Base-by-base conservation (phyloP, 2,888 invertebrate genomes). In the Patella ulyssiponensis region DNA sequence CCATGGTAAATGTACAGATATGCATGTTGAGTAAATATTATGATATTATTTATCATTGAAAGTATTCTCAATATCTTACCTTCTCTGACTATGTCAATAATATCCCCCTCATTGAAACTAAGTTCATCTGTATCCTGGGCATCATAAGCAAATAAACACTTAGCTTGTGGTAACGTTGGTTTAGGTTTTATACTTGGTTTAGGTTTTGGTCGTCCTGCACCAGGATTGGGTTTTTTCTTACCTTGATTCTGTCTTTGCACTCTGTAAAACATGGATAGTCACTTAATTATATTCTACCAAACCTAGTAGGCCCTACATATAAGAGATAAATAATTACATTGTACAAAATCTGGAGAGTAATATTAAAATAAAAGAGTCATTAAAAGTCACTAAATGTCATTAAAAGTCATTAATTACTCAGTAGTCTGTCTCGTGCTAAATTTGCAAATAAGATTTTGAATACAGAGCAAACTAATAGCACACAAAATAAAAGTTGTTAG, bases 71-170 rank as follows among this genome's bases (percentile, higher is more conserved):
- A n/a, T 44, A 53, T 69, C 79, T 72, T 80, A 89, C 89, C 89
- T 88, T 89, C 88, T 77, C 85, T 93, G 23, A 94, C 88, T 73
- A 95, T 92, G 81, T 94, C 94, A 78, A 95, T 92, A 56, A 93
- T 88, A 77, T 94, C 94, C 27, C 94, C 94, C 83, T 93, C 94
- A 75, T 93, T 92, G 80, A 95, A 93, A 74, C 92, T 93, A 11
- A 95, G 90, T 86, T 95, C 95, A 87, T 95, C 95, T 17, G 94
- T 92, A 88, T 95, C 95, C 86, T 93, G 94, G 4, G 94, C 94
- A 83, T 93, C 93, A 86, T 95, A 95, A 58, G 94, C 93, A 88
- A 94, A 95, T 76, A 94, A 90, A 71, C 93, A 93, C 81, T 92
- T 92, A 51, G 93, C 93, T 79, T 87, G 81, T 7, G 89, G 89